phyloP scores from a whole-genome alignment of 2,113 vertebrate species.

The Nycticebus coucang region DNA sequence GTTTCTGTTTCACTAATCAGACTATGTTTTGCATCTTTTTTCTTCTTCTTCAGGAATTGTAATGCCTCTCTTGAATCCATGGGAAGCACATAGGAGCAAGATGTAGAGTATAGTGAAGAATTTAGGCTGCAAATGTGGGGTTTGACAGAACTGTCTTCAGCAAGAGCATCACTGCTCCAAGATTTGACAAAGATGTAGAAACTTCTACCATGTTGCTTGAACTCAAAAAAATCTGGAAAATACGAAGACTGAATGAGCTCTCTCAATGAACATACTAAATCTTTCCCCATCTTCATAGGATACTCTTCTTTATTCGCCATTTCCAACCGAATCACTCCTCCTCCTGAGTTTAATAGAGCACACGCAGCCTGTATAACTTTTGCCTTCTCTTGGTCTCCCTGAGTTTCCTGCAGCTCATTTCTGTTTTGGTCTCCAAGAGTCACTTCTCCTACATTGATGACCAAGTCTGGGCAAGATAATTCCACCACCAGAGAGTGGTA shows the following conservation, averaged over 20 bases:
- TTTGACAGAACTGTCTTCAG: not conserved
- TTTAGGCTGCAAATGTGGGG: constrained; percentile 65
- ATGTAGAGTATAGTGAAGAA: not conserved
- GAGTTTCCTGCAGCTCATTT: not conserved
- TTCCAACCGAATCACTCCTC: constrained; percentile 54
- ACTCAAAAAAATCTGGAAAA: constrained; percentile 38
- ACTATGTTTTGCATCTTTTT: not conserved
- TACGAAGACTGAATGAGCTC: not conserved
- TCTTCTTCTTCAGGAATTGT: not conserved
- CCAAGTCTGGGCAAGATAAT: not conserved
- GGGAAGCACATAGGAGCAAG: rapidly evolving
- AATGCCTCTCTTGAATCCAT: not conserved
- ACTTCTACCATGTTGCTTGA: not conserved
- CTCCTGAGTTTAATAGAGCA: constrained; percentile 66
- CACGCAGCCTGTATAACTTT: not conserved
- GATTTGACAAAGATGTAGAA: constrained; percentile 69
- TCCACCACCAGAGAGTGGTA: not conserved
- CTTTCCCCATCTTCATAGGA: constrained; percentile 31
- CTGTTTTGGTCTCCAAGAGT: constrained; percentile 55
- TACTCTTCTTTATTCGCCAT: not conserved
- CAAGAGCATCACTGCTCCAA: not conserved
- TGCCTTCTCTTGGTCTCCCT: not conserved
- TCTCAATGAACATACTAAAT: constrained; percentile 36
- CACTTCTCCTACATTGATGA: constrained; percentile 57
- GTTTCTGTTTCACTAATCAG: not conserved